These are phyloP conservation scores for Polyommatus iphigenia DNA, from an alignment of 2,888 invertebrate genomes.

Conservation along the genomic window DNA sequence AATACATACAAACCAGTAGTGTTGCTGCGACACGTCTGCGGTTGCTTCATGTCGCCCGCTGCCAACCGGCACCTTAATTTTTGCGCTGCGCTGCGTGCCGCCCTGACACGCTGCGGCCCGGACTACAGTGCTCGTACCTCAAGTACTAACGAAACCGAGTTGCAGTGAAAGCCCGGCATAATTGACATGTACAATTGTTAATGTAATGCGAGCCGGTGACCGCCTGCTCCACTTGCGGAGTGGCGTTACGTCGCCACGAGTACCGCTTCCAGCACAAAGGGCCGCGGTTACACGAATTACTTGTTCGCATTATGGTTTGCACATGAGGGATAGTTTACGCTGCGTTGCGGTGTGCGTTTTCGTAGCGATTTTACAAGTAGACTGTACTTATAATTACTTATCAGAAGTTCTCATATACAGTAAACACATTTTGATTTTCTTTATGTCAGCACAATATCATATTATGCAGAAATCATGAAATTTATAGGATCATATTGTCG, in stretches of 20 bases:
- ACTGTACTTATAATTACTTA: too few species aligned
- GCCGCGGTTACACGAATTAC: conserved; percentile 20
- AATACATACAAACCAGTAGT: too few species aligned
- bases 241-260: conserved; percentile 5
- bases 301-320: neutral
- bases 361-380: neutral
- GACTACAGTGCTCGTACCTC: neutral
- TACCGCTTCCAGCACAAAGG: neutral
- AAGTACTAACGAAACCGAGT: neutral
- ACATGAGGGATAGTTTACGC: neutral
- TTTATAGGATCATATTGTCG: too few species aligned
- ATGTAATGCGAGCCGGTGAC: conserved; percentile 16
- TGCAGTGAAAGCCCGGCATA: conserved; percentile 2
- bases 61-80: too few species aligned
- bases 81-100: neutral
- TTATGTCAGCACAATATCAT: too few species aligned
- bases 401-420: too few species aligned
- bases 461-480: too few species aligned
- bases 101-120: neutral
- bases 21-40: too few species aligned
- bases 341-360: neutral
- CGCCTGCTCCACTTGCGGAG: conserved; percentile 14
- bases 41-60: too few species aligned
- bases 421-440: too few species aligned
- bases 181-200: conserved; percentile 8